Conservation (phyloP, 2,888 invertebrate species). For the Stegophylla sp. region DNA sequence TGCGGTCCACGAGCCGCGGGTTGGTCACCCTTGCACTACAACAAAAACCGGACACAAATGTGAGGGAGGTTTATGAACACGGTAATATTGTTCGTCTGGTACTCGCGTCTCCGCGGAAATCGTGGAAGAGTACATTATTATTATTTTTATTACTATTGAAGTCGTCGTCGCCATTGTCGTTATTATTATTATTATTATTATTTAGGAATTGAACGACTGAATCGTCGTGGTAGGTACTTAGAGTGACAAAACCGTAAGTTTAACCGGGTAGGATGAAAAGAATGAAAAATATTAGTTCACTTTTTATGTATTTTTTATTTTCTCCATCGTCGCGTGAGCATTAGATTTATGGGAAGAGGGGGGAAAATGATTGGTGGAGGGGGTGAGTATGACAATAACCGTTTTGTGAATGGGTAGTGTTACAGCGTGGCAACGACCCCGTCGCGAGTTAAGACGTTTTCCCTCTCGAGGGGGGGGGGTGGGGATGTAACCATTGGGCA, state of each 20-base stretch:
- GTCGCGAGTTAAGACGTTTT: slow-evolving; percentile 16
- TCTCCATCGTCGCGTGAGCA: not conserved
- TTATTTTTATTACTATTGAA: slow-evolving; percentile 2
- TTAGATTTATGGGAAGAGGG: too few species aligned
- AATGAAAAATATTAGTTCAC: slow-evolving; percentile 14
- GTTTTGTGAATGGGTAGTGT: slow-evolving; percentile 37
- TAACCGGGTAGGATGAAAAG: slow-evolving; percentile 3
- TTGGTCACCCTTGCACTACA: too few species aligned
- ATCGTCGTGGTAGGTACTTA: slow-evolving; percentile 35
- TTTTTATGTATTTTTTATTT: slow-evolving; percentile 41
- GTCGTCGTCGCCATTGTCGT: not conserved
- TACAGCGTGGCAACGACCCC: slow-evolving; percentile 19
- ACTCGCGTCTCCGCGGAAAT: not conserved
- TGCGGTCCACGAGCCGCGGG: too few species aligned
- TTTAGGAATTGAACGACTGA: slow-evolving; percentile 13
- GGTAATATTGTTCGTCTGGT: too few species aligned
- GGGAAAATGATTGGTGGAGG: too few species aligned
- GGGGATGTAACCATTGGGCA: too few species aligned
- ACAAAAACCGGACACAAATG: too few species aligned
- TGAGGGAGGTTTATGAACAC: too few species aligned
- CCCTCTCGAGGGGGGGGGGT: not conserved
- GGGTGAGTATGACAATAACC: slow-evolving; percentile 34
- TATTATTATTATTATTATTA: slow-evolving; percentile 3
- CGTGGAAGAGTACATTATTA: slow-evolving; percentile 8
- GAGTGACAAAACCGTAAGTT: slow-evolving; percentile 27